Evolutionary conservation across 2,888 invertebrate species (phyloP), one percentile per base, ranked within the genome.

Genomic region (Pecten maximus): DNA sequence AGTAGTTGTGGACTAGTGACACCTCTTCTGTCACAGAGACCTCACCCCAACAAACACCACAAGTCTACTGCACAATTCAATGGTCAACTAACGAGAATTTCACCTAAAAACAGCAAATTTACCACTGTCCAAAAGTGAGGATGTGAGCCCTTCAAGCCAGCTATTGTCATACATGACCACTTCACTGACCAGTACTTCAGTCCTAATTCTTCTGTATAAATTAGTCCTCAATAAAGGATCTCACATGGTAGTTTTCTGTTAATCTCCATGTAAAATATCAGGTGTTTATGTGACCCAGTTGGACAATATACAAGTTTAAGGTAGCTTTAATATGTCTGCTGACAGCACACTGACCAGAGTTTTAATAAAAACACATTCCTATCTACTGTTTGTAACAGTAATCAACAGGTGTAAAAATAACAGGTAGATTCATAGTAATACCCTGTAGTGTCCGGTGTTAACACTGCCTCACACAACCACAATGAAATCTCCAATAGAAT

Each of bases 251-350:
- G 54, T n/a, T 54, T 54, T 54, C 74, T 35, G 23, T 74, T 74
- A 74, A 74, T 74, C 74, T 28, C 74, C 74, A 35, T 28, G 74
- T 74, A 74, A 74, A 74, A 74, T 74, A 74, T 74, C 35, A 74
- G 74, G 74, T 74, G 74, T 60, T 60, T 60, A 19, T 60, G 60
- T 74, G 74, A 74, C 35, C 74, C 35, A 35, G 74, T 28, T 35
- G 4, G 35, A 74, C 74, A 74, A 28, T 74, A 54, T n/a, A n/a
- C n/a, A 23, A 54, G 23, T 54, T 54, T 23, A 16, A 6, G 23
- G 74, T 23, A 74, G 74, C 74, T 74, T 74, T 74, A 74, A 74
- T 74, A 28, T 28, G 74, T 74, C 28, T 35, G 0, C 74, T 74
- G 35, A 35, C 74, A 23, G 74, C 23, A 60, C 19, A 23, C 60